Evolutionary conservation across 2,113 vertebrate genomes (phyloP), one percentile per base, ranked within the genome.

Genomic region (Microtus montanus): DNA sequence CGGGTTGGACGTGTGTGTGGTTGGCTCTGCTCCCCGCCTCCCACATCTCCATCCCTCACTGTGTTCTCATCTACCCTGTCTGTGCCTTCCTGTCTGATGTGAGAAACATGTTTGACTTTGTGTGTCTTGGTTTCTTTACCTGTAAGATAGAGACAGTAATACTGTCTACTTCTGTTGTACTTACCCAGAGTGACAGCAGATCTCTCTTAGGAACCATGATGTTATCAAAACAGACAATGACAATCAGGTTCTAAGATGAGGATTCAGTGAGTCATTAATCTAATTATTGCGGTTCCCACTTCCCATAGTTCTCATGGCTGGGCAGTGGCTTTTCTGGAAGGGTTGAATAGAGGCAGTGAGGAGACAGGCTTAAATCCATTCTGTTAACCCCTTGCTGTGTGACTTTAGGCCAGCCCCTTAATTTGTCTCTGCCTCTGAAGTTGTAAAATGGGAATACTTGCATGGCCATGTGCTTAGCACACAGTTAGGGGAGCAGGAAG

Each of bases 11-110:
- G 0, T 13, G 22, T 2, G 20, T 22, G 17, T 58, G 54, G 24
- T 5, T 4, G 4, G 3, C 22, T 70, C 61, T 71, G 52, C 38
- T 4, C 41, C 24, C 52, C 1, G 9, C 2, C 35, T 26, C 3
- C n/a, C 8, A 0, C 2, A 3, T 7, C 41, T 71, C 63, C 0
- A 17, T 26, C 54, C 30, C 0, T 8, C 9, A 2, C 1, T 9
- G 17, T 28, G 6, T 3, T 15, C 68, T 28, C 15, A 28, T 0
- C 5, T 47, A 20, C 63, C 44, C 83, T 14, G 41, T 64, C 41
- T 22, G 41, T 35, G 63, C 82, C 38, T 84, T 41, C 22, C 22
- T 41, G 20, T 44, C 64, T 61, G 33, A 17, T 11, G 63, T 75
- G 58, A 52, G 68, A 58, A 68, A 35, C 15, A 52, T 19, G 28